Evolutionary conservation across 2,888 invertebrate species (phyloP).

Genomic region (Nineta flava): DNA sequence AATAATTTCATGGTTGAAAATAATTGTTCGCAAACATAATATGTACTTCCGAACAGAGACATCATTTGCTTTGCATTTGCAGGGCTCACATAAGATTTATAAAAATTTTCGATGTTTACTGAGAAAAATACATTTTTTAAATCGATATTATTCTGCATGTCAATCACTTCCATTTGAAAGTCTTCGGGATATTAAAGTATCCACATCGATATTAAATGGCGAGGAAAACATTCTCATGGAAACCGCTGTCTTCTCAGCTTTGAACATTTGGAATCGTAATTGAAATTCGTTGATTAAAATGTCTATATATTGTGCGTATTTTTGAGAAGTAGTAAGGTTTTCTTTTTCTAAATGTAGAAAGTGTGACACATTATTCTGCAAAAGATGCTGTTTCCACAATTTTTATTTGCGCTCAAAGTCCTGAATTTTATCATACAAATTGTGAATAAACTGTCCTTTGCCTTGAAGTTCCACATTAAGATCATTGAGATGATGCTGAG

Average conservation of each 20-base stretch:
- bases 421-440: conserved; percentile 9
- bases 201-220: conserved; percentile 12
- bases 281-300: conserved; percentile 10
- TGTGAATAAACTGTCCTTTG: conserved; percentile 6
- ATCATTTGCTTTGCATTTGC: conserved; percentile 5
- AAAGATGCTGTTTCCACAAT: conserved; percentile 11
- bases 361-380: conserved; percentile 11
- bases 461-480: conserved; percentile 7
- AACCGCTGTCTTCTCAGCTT: conserved; percentile 10
- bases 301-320: conserved; percentile 10
- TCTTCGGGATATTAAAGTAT: conserved; percentile 11
- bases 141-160: conserved; percentile 11
- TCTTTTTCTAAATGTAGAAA: conserved; percentile 11
- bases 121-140: conserved; percentile 8
- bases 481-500: neutral
- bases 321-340: conserved; percentile 9
- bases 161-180: conserved; percentile 11
- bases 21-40: conserved; percentile 12
- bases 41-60: conserved; percentile 10
- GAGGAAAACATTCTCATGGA: conserved; percentile 12
- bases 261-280: conserved; percentile 9
- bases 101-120: conserved; percentile 10
- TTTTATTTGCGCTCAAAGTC: conserved; percentile 9
- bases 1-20: conserved; percentile 8
- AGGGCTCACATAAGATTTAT: conserved; percentile 10